Evolutionary conservation across 2,797 vertebrate genomes (phyloP).

Genomic region (Gymnoscopelus microlampas): DNA sequence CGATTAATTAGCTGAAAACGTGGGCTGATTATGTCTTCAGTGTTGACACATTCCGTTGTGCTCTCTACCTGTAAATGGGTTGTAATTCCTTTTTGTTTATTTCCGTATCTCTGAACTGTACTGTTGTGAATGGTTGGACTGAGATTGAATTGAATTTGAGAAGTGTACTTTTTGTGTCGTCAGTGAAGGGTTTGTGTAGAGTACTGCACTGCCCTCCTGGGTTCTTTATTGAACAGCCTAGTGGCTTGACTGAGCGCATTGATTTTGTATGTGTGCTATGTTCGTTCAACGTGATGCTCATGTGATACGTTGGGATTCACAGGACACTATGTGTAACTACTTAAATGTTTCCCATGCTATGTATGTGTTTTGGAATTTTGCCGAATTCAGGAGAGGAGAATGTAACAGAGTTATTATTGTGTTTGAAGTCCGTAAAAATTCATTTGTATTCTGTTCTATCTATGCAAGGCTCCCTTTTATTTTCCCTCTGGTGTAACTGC

Average conservation of each 20-base stretch:
- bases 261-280: background rate
- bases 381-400: background rate
- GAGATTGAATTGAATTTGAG: background rate
- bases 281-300: background rate
- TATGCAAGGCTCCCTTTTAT: too few relatives aligned
- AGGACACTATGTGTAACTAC: background rate
- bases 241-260: background rate
- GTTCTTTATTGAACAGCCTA: conserved; percentile 2
- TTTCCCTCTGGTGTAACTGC: too few relatives aligned
- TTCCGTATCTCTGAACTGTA: background rate
- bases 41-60: background rate
- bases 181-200: background rate
- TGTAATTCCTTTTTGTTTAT: background rate
- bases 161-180: background rate
- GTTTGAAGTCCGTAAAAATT: too few relatives aligned
- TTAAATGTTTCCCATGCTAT: background rate
- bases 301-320: background rate
- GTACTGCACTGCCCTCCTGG: background rate
- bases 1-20: background rate
- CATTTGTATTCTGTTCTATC: too few relatives aligned
- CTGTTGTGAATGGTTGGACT: background rate
- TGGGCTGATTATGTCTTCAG: conserved; percentile 4
- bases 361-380: background rate
- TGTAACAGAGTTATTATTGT: conserved; percentile 1
- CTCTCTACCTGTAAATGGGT: too few relatives aligned